Evolutionary conservation across 2,888 invertebrate genomes (phyloP), one percentile per base, ranked within the genome.

Genomic region (Sphaerophoria rueppellii): DNA sequence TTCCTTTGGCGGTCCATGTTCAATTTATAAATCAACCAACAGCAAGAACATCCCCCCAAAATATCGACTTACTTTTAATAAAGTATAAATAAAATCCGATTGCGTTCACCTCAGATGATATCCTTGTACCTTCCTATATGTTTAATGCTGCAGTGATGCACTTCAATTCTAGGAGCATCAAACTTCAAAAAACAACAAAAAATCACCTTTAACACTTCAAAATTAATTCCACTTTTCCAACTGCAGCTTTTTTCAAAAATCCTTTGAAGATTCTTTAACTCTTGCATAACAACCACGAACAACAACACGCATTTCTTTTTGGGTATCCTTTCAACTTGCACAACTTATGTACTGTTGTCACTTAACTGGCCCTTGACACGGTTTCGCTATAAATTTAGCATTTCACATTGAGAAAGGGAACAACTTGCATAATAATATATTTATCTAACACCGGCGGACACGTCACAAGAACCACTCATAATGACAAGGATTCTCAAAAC

Each of bases 321-420:
- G 24, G 57, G 24, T 24, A 2, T 24, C 24, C 9, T 32, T 67
- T 24, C 32, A 24, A 32, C 54, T 54, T 67, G 32, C 54, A 24
- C 52, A 40, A 52, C 67, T 54, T 9, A 40, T 67, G 52, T 40
- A 52, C 24, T 55, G 67, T 24, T 69, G 69, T 55, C 82, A 77
- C 82, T 77, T 57, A 73, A 63, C 55, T 32, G 69, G 52, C 48
- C 52, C 73, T 82, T 83, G 79, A 83, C 82, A 70, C 71, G 79
- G 12, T 65, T 79, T 79, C 43, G 16, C 65, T 48, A 7, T 24
- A 73, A 73, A 61, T 52, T 73, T 69, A 73, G 40, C 60, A 73
- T 54, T 52, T 43, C 16, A 58, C 72, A 43, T 52, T 55, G 37
- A 24, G 58, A 65, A 67, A 54, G 34, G 14, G 5, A 9, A 37